Percentiles rank a stretch among this genome's conserved stretches.
Evolutionary conservation across 2,888 invertebrate species (phyloP).

Genomic region (Eristalinus aeneus): DNA sequence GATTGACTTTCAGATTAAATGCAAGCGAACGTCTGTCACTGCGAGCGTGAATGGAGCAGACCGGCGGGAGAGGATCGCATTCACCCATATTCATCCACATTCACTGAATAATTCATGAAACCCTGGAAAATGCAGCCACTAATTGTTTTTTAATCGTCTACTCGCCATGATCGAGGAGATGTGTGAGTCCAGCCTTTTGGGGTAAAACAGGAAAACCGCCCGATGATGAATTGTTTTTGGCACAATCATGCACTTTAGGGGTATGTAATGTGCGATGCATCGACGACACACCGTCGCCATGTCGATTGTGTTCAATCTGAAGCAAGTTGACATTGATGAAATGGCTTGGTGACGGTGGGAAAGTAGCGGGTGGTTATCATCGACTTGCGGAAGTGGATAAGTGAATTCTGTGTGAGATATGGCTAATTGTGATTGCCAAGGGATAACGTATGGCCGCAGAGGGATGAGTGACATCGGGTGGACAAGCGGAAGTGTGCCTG

Average conservation of each 20-base stretch:
- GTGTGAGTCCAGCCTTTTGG: slow-evolving; percentile 17
- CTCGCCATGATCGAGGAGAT: neutral
- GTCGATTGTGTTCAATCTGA: neutral
- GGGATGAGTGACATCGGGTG: neutral
- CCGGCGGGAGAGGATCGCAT: neutral
- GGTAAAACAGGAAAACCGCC: slow-evolving; percentile 41
- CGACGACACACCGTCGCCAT: neutral
- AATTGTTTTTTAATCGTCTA: slow-evolving; percentile 58
- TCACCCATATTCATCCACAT: neutral
- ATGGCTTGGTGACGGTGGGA: neutral
- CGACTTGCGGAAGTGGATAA: neutral
- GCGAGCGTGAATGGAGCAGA: neutral
- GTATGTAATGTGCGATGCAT: neutral
- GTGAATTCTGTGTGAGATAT: neutral
- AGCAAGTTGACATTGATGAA: neutral
- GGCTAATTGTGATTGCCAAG: neutral
- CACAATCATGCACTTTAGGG: neutral
- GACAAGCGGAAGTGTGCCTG: too few relatives aligned
- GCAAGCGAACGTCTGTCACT: slow-evolving; percentile 26
- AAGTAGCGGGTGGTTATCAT: neutral
- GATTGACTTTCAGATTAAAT: slow-evolving; percentile 50
- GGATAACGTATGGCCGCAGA: neutral
- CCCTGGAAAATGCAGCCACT: slow-evolving; percentile 21
- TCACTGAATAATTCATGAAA: slow-evolving; percentile 31
- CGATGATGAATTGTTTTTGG: slow-evolving; percentile 20